Percentiles rank a stretch among this genome's conserved stretches.
phyloP scores from a whole-genome alignment of 2,797 vertebrate genomes.

The Acestrorhynchus altus region DNA sequence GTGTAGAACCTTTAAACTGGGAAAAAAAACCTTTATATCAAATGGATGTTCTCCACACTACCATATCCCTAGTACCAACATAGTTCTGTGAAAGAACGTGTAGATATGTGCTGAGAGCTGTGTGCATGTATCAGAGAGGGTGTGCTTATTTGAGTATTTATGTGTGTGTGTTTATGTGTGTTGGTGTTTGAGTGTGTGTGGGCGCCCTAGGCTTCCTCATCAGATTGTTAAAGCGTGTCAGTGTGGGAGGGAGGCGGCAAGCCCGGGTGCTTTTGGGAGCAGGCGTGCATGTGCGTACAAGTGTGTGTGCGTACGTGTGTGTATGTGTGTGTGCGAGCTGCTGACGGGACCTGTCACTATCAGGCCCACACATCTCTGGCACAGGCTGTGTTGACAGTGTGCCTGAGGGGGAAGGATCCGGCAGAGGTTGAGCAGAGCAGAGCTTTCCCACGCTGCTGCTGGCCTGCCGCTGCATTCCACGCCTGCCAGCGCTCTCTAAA shows the following conservation, averaged over 20 bases:
- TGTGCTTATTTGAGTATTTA: conserved; percentile 16
- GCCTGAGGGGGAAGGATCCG: conserved; percentile 88
- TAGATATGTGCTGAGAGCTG: neutral
- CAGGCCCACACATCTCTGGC: conserved; percentile 92
- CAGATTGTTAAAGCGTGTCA: conserved; percentile 77
- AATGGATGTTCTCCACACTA: no score
- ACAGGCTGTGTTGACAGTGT: conserved; percentile 88
- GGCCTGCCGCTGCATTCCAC: conserved; percentile 90
- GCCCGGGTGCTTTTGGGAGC: conserved; percentile 74
- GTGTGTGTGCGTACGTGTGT: conserved; percentile 44
- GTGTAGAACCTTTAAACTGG: no score
- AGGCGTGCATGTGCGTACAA: conserved; percentile 39
- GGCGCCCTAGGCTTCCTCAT: conserved; percentile 71
- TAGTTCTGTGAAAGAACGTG: no score
- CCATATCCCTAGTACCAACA: no score
- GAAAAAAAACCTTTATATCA: no score
- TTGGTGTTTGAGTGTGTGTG: conserved; percentile 44
- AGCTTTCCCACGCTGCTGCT: conserved; percentile 89
- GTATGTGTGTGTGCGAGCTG: conserved; percentile 61
- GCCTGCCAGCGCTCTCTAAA: conserved; percentile 93
- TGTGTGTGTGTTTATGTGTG: conserved; percentile 35
- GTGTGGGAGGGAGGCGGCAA: conserved; percentile 73
- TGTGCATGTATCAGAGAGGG: conserved; percentile 29
- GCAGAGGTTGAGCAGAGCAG: conserved; percentile 93
- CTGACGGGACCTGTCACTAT: conserved; percentile 92